Base-by-base conservation (phyloP, 2,113 vertebrate species). In the Corapipo altera region DNA sequence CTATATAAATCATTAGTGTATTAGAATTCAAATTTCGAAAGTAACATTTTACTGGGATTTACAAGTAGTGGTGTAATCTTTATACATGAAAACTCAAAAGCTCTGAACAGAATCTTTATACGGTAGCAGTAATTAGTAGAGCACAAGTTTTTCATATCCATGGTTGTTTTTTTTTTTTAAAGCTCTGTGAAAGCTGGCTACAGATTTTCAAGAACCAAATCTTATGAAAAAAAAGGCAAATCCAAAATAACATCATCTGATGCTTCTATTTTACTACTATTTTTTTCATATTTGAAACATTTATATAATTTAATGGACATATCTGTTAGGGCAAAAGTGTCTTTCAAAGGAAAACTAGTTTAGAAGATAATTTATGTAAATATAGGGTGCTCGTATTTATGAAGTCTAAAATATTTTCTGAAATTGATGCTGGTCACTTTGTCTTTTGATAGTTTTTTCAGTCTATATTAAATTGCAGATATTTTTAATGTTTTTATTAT, bases 381-480 rank as follows among this genome's bases (percentile, higher is more conserved):
- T 97, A 97, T 85, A 88, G 93, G 93, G 82, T 95, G 81, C 94
- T 94, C 96, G 80, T 97, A 97, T 97, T 98, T 98, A 97, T 97
- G 87, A 97, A 95, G 90, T 97, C 91, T 94, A 85, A 95, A 96
- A 88, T 96, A 96, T 97, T 98, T 98, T 98, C 93, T 97, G 94
- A 97, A 96, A 90, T 94, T 92, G 91, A 89, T 96, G 89, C 80
- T 97, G 91, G 84, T 97, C 96, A 97, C 95, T 95, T 97, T 97
- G 85, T 95, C 95, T 96, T 98, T 97, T 97, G 94, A 96, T 97
- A 97, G 94, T 85, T 97, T 98, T 98, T 97, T 97, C 94, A 93
- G 93, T 91, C 95, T 97, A 65, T 95, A 96, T 93, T 92, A 97
- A 97, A 93, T 95, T 93, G 85, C 94, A 96, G 88, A 96, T 94